Conservation (phyloP, 2,888 invertebrate species). For the Anoplius nigerrimus region DNA sequence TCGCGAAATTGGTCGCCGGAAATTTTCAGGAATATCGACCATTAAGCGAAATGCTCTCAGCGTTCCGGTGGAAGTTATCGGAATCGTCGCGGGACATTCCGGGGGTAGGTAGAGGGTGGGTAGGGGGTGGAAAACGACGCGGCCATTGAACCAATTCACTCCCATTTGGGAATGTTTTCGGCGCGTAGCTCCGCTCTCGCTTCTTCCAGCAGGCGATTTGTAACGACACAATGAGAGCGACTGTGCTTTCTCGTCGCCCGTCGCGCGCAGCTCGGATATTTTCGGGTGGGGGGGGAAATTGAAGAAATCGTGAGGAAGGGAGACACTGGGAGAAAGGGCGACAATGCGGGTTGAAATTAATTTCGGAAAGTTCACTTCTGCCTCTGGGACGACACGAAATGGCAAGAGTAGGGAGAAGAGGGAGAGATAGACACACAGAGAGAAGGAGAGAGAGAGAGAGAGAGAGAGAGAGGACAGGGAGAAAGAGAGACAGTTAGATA, state of each 20-base stretch:
- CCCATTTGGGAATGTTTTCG: no score
- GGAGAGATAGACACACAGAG: neutral
- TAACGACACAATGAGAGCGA: neutral
- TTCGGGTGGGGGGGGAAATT: neutral
- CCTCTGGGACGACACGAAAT: neutral
- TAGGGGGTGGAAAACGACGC: no score
- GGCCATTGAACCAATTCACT: no score
- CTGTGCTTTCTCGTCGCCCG: neutral
- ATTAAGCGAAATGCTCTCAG: no score
- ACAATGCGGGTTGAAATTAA: conserved; percentile 15
- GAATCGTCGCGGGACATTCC: no score
- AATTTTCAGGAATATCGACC: no score
- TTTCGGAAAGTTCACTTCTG: neutral
- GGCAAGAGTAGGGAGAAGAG: neutral
- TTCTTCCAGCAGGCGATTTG: conserved; percentile 4
- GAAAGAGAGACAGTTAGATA: neutral
- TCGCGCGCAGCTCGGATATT: neutral
- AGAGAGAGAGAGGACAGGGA: conserved; percentile 1
- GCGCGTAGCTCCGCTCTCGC: neutral
- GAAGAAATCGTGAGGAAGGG: neutral
- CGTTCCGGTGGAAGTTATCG: no score
- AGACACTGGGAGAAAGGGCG: neutral
- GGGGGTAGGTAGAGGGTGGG: no score
- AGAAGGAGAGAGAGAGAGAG: neutral
- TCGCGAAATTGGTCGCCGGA: no score